phyloP scores from a whole-genome alignment of 2,888 invertebrate genomes.

The Callimorpha dominula region DNA sequence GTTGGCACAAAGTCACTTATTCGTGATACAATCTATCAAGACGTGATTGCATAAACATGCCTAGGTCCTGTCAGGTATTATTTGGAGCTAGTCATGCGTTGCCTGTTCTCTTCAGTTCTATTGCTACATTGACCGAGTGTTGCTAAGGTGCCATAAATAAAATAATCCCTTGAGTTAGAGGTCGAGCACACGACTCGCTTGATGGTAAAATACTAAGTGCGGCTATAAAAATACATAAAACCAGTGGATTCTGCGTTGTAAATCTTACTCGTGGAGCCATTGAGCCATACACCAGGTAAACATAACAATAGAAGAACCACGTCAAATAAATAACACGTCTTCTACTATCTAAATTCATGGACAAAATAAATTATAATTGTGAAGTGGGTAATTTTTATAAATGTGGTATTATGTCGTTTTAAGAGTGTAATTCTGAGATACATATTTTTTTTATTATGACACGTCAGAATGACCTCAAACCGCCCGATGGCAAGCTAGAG shows the following conservation, averaged over 20 bases:
- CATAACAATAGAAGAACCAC: too few species aligned
- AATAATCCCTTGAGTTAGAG: neutral
- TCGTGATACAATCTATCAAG: conserved; percentile 8
- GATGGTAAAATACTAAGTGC: neutral
- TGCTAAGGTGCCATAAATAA: neutral
- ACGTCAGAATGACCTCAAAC: too few species aligned
- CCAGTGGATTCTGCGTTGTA: neutral
- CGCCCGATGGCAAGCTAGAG: too few species aligned
- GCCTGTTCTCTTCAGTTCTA: neutral
- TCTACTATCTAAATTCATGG: too few species aligned
- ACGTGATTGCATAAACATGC: conserved; percentile 11
- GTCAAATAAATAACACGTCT: too few species aligned
- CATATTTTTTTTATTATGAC: too few species aligned
- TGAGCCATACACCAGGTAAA: too few species aligned
- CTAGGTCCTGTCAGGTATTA: conserved; percentile 5
- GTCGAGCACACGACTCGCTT: neutral
- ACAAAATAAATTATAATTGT: too few species aligned
- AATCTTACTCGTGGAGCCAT: neutral
- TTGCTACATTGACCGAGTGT: neutral
- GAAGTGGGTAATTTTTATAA: too few species aligned
- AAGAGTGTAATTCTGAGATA: too few species aligned
- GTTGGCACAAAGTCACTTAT: conserved; percentile 9
- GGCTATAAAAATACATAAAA: neutral
- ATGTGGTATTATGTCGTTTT: too few species aligned
- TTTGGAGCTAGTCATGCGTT: conserved; percentile 12